These are phyloP conservation scores for Kradibia gibbosae DNA, from an alignment of 1,140 invertebrate genomes.

Conservation along the genomic window DNA sequence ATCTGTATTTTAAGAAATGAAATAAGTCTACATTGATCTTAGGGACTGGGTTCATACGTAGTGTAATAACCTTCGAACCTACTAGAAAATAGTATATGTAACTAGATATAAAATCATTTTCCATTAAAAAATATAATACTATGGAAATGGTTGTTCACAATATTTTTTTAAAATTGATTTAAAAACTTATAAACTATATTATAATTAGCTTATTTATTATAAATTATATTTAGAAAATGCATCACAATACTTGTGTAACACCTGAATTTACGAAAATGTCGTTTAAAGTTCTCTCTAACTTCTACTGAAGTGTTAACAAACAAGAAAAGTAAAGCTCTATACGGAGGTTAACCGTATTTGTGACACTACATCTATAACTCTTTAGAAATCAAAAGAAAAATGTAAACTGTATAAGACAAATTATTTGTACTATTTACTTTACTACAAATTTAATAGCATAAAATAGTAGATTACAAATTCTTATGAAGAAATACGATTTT, in stretches of 20 bases:
- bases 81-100: too few relatives aligned
- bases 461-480: background rate
- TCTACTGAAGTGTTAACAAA: background rate
- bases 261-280: background rate
- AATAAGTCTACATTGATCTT: too few relatives aligned
- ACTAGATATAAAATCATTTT: too few relatives aligned
- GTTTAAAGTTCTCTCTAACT: background rate
- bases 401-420: background rate
- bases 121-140: too few relatives aligned
- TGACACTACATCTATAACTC: background rate
- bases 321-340: background rate
- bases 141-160: too few relatives aligned
- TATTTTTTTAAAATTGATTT: too few relatives aligned
- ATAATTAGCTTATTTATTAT: background rate
- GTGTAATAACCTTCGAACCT: too few relatives aligned
- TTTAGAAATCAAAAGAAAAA: background rate
- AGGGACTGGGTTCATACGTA: too few relatives aligned
- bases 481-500: background rate
- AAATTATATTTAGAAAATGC: background rate
- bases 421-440: background rate
- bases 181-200: too few relatives aligned
- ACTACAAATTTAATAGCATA: background rate
- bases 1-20: too few relatives aligned
- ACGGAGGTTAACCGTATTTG: background rate
- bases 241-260: background rate